phyloP scores from a whole-genome alignment of 2,888 invertebrate genomes.

The Corythucha ciliata region DNA sequence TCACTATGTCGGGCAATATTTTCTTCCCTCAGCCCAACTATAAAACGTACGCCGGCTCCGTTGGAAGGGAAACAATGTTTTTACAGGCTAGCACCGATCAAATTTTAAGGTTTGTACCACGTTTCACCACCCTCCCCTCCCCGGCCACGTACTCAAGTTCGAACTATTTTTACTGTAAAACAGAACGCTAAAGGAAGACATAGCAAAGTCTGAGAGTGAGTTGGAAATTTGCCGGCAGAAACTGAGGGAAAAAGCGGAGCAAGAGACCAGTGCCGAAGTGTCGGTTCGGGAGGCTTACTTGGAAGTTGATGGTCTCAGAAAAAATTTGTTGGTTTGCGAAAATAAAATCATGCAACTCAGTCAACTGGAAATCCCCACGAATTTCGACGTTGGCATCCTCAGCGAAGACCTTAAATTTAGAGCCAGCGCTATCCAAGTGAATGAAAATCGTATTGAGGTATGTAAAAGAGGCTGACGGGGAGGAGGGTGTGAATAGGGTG shows the following conservation, averaged over 20 bases:
- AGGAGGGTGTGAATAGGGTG: too few species aligned
- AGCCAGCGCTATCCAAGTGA: conserved; percentile 10
- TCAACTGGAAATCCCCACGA: conserved; percentile 22
- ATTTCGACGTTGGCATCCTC: conserved; percentile 16
- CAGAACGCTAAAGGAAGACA: conserved; percentile 22
- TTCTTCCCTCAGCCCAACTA: conserved; percentile 70
- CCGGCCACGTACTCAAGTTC: too few species aligned
- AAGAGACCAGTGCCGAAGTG: not conserved
- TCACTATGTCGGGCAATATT: conserved; percentile 57
- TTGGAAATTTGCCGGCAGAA: conserved; percentile 5
- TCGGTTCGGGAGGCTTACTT: not conserved
- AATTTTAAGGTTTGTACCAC: conserved; percentile 46
- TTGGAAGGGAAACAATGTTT: conserved; percentile 43
- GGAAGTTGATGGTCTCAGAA: conserved; percentile 14
- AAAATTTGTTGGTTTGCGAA: conserved; percentile 5
- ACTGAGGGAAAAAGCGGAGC: not conserved
- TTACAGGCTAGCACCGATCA: conserved; percentile 60
- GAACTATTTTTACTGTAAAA: conserved; percentile 8
- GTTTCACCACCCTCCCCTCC: not conserved
- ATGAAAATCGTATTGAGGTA: conserved; percentile 14
- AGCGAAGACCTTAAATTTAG: conserved; percentile 24
- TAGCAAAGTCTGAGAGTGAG: not conserved
- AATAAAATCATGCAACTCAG: conserved; percentile 15
- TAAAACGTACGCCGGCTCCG: conserved; percentile 50
- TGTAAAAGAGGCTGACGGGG: not conserved